Evolutionary conservation across 92 coral and sea anemone species (phyloP).

Genomic region (Heteractis magnifica): DNA sequence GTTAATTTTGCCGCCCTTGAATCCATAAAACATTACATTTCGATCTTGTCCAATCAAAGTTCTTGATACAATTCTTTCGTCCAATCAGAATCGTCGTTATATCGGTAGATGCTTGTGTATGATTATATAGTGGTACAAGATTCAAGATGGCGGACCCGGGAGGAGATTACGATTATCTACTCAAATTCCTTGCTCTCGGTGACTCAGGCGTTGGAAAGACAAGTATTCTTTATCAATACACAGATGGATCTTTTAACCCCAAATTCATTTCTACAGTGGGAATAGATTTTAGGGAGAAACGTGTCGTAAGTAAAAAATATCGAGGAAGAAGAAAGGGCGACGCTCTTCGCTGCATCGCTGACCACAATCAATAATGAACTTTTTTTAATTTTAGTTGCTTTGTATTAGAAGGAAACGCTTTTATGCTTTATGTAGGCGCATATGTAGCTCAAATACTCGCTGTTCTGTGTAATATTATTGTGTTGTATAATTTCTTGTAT

Average conservation of each 20-base stretch:
- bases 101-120: conserved; percentile 25
- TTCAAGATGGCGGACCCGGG: conserved; percentile 93
- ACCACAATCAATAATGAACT: not conserved
- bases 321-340: conserved; percentile 16
- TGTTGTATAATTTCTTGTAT: not conserved
- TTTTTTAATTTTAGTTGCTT: not conserved
- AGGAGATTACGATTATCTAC: conserved; percentile 86
- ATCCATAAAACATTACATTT: conserved; percentile 6
- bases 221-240: conserved; percentile 86
- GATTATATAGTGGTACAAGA: not conserved
- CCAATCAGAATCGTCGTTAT: conserved; percentile 76
- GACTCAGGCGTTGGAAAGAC: conserved; percentile 99
- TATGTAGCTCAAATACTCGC: not conserved
- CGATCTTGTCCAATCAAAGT: conserved; percentile 39
- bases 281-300: conserved; percentile 94
- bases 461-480: not conserved
- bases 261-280: conserved; percentile 98
- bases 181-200: conserved; percentile 92
- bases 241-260: conserved; percentile 89
- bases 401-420: not conserved
- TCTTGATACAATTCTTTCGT: conserved; percentile 7
- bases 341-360: not conserved
- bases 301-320: conserved; percentile 72
- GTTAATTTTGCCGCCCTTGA: conserved; percentile 36
- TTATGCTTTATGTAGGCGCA: not conserved